Conservation (phyloP, 1,140 invertebrate species). For the Manduca sexta region DNA sequence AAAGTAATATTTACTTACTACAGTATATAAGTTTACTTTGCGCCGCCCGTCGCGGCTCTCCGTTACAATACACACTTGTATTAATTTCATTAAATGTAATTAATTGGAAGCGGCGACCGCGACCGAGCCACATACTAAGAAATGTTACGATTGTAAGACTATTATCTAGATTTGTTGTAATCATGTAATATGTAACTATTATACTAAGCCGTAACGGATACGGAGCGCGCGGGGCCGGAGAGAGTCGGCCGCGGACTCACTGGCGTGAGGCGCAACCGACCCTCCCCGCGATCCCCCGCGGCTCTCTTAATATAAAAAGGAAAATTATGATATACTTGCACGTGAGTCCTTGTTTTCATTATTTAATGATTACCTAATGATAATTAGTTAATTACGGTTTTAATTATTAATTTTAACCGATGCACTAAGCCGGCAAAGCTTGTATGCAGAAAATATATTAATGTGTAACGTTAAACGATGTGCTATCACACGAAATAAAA, state of each 20-base stretch:
- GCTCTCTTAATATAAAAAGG: conserved; percentile 56
- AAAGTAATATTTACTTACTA: conserved; percentile 72
- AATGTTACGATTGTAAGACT: conserved; percentile 65
- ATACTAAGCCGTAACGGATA: conserved; percentile 48
- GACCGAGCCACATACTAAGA: conserved; percentile 54
- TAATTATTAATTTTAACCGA: conserved; percentile 72
- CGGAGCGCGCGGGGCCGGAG: conserved; percentile 16
- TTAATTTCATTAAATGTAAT: conserved; percentile 69
- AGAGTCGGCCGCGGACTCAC: conserved; percentile 12
- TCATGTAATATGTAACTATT: conserved; percentile 52
- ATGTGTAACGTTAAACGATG: conserved; percentile 50
- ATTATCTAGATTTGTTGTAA: conserved; percentile 68
- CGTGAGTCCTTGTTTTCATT: conserved; percentile 67
- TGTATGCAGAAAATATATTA: conserved; percentile 60
- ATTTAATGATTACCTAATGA: conserved; percentile 66
- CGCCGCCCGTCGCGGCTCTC: conserved; percentile 35
- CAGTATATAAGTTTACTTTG: conserved; percentile 72
- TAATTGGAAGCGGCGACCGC: conserved; percentile 59
- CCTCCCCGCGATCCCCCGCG: too few relatives aligned
- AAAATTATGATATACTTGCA: conserved; percentile 74
- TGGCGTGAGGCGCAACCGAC: conserved; percentile 8
- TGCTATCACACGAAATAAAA: conserved; percentile 65
- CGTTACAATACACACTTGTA: conserved; percentile 61
- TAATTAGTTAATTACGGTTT: conserved; percentile 76
- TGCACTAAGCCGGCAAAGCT: conserved; percentile 64